Conservation (phyloP, 2,113 vertebrate species). For the Promerops cafer region DNA sequence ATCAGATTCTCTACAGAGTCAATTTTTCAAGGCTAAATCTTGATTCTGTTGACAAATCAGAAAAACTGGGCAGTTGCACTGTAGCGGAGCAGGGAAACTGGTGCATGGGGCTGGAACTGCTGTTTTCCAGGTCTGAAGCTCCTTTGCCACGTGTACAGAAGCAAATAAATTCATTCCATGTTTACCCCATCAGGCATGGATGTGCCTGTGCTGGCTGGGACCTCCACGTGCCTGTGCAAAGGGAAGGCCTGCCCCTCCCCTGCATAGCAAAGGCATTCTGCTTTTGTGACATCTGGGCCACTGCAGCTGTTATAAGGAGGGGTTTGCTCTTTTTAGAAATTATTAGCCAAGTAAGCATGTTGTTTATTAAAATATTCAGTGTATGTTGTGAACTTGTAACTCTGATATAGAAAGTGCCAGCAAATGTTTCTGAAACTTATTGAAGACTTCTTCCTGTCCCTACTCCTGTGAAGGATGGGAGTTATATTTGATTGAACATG, state of each 20-base stretch:
- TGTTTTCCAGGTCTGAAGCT: neutral
- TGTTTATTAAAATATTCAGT: neutral
- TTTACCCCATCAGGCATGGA: neutral
- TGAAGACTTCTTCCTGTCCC: neutral
- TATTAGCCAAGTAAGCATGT: constrained; percentile 4
- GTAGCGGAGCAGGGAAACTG: neutral
- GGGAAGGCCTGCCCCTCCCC: neutral
- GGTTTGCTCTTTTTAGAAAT: constrained; percentile 40
- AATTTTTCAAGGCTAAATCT: neutral
- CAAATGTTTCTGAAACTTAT: neutral
- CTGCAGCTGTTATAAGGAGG: constrained; percentile 44
- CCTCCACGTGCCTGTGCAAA: neutral
- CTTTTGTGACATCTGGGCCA: constrained; percentile 11
- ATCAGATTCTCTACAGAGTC: neutral
- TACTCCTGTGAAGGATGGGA: neutral
- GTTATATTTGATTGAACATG: neutral
- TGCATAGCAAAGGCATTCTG: constrained; percentile 11
- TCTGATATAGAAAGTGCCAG: neutral
- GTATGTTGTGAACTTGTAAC: neutral
- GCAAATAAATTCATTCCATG: neutral
- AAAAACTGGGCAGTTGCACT: neutral
- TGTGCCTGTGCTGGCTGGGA: neutral
- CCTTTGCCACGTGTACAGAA: neutral
- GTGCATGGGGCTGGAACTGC: neutral
- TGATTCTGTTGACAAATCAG: neutral